Conservation (phyloP, 2,113 vertebrate species). For the Cinclus mexicanus region DNA sequence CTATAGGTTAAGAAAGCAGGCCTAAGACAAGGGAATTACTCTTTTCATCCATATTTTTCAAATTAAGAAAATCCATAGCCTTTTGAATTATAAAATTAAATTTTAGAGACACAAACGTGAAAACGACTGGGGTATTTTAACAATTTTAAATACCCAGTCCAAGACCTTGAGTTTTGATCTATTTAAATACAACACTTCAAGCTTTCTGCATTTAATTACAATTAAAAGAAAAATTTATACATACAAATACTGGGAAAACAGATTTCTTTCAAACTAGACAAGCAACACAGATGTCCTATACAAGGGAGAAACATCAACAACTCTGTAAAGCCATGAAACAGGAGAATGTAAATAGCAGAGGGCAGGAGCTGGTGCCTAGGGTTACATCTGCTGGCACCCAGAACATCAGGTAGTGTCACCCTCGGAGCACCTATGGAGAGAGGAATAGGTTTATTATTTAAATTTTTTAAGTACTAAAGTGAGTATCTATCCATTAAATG, state of each 20-base stretch:
- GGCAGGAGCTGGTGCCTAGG: not conserved
- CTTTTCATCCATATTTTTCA: constrained; percentile 47
- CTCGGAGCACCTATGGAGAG: not conserved
- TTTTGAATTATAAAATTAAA: constrained; percentile 39
- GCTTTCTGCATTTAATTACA: constrained; percentile 5
- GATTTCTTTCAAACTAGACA: not conserved
- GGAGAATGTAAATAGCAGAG: not conserved
- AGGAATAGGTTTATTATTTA: not conserved
- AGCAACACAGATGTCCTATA: not conserved
- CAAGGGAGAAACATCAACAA: not conserved
- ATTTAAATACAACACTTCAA: not conserved
- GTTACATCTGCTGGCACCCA: not conserved
- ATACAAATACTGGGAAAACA: not conserved
- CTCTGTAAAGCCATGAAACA: not conserved
- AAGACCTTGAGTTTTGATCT: not conserved
- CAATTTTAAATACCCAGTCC: not conserved
- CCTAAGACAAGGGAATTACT: not conserved
- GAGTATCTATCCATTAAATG: not conserved
- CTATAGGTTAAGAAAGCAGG: constrained; percentile 50
- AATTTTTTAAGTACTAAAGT: not conserved
- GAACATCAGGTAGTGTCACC: not conserved
- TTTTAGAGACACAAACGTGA: constrained; percentile 22
- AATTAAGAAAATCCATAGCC: constrained; percentile 31
- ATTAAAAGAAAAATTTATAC: not conserved
- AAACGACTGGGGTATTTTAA: not conserved